These are phyloP conservation scores for Caenorhabditis briggsae DNA, from an alignment of 1,140 invertebrate species.

Conservation along the genomic window DNA sequence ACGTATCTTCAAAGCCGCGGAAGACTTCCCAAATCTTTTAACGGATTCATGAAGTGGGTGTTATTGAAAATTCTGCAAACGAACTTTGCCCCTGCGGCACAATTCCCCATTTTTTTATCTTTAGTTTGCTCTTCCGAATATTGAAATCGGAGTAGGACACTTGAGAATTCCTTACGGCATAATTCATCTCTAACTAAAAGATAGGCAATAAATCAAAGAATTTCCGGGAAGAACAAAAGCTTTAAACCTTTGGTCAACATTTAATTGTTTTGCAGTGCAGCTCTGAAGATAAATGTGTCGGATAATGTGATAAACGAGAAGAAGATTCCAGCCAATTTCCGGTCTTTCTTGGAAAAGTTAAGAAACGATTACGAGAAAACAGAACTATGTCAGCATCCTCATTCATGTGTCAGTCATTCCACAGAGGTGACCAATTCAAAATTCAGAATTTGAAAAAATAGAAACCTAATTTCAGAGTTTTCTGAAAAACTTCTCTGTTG, in stretches of 20 bases:
- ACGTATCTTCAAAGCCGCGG: slow-evolving; percentile 57
- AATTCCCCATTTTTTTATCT: not conserved
- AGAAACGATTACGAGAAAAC: slow-evolving; percentile 42
- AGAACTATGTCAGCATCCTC: slow-evolving; percentile 21
- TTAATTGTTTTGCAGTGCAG: not conserved
- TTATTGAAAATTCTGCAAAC: not conserved
- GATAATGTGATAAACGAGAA: slow-evolving; percentile 52
- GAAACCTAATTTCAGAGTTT: slow-evolving; percentile 49
- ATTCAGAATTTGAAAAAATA: too few species aligned
- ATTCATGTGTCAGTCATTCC: slow-evolving; percentile 37
- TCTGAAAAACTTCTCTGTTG: slow-evolving; percentile 65
- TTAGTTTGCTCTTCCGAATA: slow-evolving; percentile 43
- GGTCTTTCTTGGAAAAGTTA: slow-evolving; percentile 16
- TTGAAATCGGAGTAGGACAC: slow-evolving; percentile 35
- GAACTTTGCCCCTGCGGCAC: not conserved
- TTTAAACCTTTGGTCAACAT: slow-evolving; percentile 27
- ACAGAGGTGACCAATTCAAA: not conserved
- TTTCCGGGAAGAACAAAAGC: not conserved
- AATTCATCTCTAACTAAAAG: slow-evolving; percentile 43
- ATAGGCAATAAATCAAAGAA: slow-evolving; percentile 20
- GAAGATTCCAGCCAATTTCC: slow-evolving; percentile 20
- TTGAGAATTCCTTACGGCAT: slow-evolving; percentile 36
- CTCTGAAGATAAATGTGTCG: slow-evolving; percentile 32
- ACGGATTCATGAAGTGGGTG: slow-evolving; percentile 58
- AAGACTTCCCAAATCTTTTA: slow-evolving; percentile 54